Evolutionary conservation across 2,888 invertebrate species (phyloP), one percentile per base, ranked within the genome.

Genomic region (Xylocampa areola): DNA sequence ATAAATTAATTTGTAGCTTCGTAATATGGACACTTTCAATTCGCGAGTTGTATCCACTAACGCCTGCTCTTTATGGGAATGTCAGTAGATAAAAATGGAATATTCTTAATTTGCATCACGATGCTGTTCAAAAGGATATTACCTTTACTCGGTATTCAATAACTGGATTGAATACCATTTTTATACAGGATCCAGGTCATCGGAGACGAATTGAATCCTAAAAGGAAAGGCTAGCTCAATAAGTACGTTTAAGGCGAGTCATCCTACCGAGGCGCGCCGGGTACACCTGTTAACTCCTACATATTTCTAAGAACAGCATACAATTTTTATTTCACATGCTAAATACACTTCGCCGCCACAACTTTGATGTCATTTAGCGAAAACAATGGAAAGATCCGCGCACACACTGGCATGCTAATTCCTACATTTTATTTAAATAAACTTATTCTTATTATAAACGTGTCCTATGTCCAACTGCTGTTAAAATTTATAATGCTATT

Each of bases 331-430:
- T 91, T 91, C 88, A 82, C 89, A 89, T 91, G 85, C 89, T 89
- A 86, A 89, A 87, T 87, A 87, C 85, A 86, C 77, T 78, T 82
- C 81, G 87, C 87, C 89, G 88, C 85, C 84, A 87, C 89, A 90
- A 90, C 92, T 93, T 93, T 92, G 93, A 93, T 90, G 93, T 92
- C 92, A 90, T 93, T 93, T 94, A 93, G 92, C 91, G 89, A 91
- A 92, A 89, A 93, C 94, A 94, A 94, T 93, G 92, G 92, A 89
- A 90, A 92, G 88, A 91, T 87, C 73, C 85, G 78, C 65, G 80
- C 78, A 63, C 85, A 48, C 79, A 76, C 84, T 81, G 76, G 94
- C 88, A 93, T 94, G 81, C 88, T 90, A 90, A 94, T 88, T 84
- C 73, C 55, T 60, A 84, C 82, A 86, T 86, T 89, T 91, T 92